These are phyloP conservation scores for Lypha dubia DNA, from an alignment of 2,888 invertebrate species.

Conservation along the genomic window DNA sequence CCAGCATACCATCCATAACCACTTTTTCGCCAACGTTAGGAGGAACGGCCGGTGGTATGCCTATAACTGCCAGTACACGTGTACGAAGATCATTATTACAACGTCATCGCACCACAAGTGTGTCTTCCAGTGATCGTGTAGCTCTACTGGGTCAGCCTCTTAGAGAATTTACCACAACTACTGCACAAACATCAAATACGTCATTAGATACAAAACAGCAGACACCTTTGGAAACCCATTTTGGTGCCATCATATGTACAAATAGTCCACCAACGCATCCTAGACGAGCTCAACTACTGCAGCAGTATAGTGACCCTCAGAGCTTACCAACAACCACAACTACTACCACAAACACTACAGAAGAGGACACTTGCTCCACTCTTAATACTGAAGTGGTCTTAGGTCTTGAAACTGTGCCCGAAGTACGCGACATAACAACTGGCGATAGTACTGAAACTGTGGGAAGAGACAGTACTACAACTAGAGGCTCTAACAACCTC, in stretches of 20 bases:
- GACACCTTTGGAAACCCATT: slow-evolving; percentile 80
- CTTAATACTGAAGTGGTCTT: slow-evolving; percentile 81
- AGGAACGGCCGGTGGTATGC: slow-evolving; percentile 51
- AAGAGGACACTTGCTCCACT: slow-evolving; percentile 82
- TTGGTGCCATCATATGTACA: slow-evolving; percentile 78
- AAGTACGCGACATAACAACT: slow-evolving; percentile 57
- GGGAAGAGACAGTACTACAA: slow-evolving; percentile 73
- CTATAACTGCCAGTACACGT: slow-evolving; percentile 72
- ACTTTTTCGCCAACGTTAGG: slow-evolving; percentile 53
- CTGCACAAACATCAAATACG: slow-evolving; percentile 72
- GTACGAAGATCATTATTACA: slow-evolving; percentile 78
- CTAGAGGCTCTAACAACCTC: slow-evolving; percentile 72
- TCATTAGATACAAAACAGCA: slow-evolving; percentile 70
- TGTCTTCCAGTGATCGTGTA: slow-evolving; percentile 78
- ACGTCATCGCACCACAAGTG: slow-evolving; percentile 81
- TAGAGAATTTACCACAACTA: slow-evolving; percentile 75
- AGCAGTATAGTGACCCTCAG: slow-evolving; percentile 82
- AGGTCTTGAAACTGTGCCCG: slow-evolving; percentile 55
- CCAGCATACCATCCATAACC: slow-evolving; percentile 37
- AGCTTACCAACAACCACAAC: slow-evolving; percentile 79
- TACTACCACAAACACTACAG: slow-evolving; percentile 80
- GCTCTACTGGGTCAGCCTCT: slow-evolving; percentile 77
- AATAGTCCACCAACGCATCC: slow-evolving; percentile 77
- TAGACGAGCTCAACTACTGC: slow-evolving; percentile 79
- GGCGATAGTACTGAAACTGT: slow-evolving; percentile 64